These are phyloP conservation scores for Neolamprologus sp. DNA, from an alignment of 2,113 vertebrate genomes.

Conservation along the genomic window DNA sequence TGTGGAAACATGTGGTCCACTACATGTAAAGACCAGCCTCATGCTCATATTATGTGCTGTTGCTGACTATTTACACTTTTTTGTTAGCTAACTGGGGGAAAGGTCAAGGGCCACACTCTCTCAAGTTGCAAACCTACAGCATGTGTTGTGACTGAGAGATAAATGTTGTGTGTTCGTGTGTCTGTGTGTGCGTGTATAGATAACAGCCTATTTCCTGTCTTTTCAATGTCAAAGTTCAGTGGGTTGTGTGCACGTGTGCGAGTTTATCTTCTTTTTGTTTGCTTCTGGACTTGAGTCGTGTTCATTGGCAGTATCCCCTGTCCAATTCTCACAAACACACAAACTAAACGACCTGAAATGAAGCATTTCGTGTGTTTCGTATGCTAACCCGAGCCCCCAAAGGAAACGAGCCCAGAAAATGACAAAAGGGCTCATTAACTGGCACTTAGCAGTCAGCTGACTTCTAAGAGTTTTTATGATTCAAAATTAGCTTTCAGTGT, in stretches of 20 bases:
- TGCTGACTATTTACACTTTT: background rate
- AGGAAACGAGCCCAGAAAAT: background rate
- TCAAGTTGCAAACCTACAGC: background rate
- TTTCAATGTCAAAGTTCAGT: slow-evolving; percentile 9
- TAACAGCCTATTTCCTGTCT: background rate
- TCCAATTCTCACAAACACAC: background rate
- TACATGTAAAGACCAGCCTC: background rate
- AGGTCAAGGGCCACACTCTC: slow-evolving; percentile 1
- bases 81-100: background rate
- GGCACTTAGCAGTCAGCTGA: background rate
- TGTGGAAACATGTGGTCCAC: background rate
- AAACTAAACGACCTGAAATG: background rate
- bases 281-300: background rate
- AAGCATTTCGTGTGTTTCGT: background rate
- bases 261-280: background rate
- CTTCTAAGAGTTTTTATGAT: background rate
- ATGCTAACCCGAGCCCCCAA: background rate
- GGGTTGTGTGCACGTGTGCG: background rate
- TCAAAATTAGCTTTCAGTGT: background rate
- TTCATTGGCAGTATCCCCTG: background rate
- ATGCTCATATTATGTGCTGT: background rate
- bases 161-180: background rate
- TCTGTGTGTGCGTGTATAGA: background rate
- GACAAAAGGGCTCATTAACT: background rate
- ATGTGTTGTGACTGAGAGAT: background rate